A percentile compares a stretch with the other conserved stretches of the same genome.
Evolutionary conservation across 2,113 vertebrate genomes (phyloP).

Genomic region (Potamarius usumacintae): DNA sequence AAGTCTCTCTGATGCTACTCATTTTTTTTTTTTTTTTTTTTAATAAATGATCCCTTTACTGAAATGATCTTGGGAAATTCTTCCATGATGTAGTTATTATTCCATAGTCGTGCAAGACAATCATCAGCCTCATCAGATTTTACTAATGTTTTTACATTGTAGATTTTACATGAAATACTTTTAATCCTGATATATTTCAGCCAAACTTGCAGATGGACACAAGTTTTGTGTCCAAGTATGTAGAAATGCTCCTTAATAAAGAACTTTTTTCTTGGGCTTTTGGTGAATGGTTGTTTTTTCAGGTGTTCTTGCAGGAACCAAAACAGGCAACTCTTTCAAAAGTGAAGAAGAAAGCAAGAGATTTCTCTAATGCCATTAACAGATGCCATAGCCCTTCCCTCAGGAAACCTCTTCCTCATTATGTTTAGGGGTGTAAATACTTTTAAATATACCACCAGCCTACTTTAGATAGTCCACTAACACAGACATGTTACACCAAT

Average conservation of each 20-base stretch:
- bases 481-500: background rate
- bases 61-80: background rate
- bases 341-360: constrained; percentile 19
- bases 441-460: background rate
- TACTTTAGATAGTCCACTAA: background rate
- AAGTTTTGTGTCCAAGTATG: background rate
- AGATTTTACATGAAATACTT: background rate
- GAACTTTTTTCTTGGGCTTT: background rate
- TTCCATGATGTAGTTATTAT: background rate
- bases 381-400: constrained; percentile 46
- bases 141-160: background rate
- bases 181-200: background rate
- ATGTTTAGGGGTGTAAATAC: background rate
- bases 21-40: background rate
- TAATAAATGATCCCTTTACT: background rate
- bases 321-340: constrained; percentile 3
- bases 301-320: constrained; percentile 11
- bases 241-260: background rate
- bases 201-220: background rate
- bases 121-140: background rate
- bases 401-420: constrained; percentile 6
- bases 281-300: constrained; percentile 1
- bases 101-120: background rate
- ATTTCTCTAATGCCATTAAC: constrained; percentile 42
- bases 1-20: background rate